These are phyloP conservation scores for Xiphias gladius DNA, from an alignment of 2,113 vertebrate species.

Conservation along the genomic window DNA sequence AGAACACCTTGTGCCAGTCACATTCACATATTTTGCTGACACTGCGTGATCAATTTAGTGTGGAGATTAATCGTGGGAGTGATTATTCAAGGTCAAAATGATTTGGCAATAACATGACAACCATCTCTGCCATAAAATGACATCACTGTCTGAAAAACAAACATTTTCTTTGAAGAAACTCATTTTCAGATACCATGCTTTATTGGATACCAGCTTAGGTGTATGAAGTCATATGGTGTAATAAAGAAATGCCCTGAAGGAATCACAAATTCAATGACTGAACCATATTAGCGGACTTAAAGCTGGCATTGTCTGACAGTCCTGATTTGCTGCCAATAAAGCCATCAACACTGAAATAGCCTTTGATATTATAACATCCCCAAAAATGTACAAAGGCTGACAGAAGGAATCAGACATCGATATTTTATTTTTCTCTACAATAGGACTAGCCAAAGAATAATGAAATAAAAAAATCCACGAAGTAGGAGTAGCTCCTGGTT, in stretches of 20 bases:
- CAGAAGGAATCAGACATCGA: background rate
- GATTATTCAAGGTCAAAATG: slow-evolving; percentile 37
- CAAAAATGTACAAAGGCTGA: slow-evolving; percentile 25
- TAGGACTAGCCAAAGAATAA: background rate
- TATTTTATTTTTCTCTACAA: slow-evolving; percentile 16
- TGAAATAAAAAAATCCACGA: background rate
- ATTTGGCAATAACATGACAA: slow-evolving; percentile 12
- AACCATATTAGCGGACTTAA: slow-evolving; percentile 38
- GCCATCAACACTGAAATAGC: slow-evolving; percentile 52
- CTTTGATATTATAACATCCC: slow-evolving; percentile 32
- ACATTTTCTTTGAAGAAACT: slow-evolving; percentile 12
- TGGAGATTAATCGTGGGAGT: background rate
- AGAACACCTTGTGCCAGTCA: background rate
- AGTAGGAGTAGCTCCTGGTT: background rate
- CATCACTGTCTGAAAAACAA: slow-evolving; percentile 2
- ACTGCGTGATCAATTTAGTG: slow-evolving; percentile 26
- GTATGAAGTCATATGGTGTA: slow-evolving; percentile 36
- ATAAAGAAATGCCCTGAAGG: slow-evolving; percentile 46
- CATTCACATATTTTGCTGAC: background rate
- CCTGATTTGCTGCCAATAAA: slow-evolving; percentile 62
- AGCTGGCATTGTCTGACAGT: slow-evolving; percentile 42
- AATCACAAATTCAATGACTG: slow-evolving; percentile 46
- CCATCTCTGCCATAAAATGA: background rate
- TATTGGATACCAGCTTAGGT: slow-evolving; percentile 25
- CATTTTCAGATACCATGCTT: slow-evolving; percentile 9